Percentiles rank a stretch among this genome's conserved stretches.
Evolutionary conservation across 2,888 invertebrate genomes (phyloP).

Genomic region (Tuta absoluta): DNA sequence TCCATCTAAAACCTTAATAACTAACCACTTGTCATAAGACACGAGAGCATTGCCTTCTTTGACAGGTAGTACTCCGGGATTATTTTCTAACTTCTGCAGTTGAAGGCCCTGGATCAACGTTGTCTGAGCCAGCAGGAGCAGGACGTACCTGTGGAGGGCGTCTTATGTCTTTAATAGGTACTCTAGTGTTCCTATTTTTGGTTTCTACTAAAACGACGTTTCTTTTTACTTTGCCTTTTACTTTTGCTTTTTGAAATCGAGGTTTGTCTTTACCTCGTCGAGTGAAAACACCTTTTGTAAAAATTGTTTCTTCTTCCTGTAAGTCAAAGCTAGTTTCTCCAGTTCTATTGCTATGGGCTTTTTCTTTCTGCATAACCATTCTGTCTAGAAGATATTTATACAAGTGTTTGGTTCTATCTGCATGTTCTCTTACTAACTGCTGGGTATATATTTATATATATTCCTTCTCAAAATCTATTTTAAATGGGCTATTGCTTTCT

Average conservation of each 20-base stretch:
- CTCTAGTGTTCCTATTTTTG: conserved; percentile 20
- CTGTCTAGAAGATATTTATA: conserved; percentile 29
- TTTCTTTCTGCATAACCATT: conserved; percentile 22
- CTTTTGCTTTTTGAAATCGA: too few species aligned
- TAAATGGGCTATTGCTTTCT: conserved; percentile 13
- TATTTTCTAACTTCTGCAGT: too few species aligned
- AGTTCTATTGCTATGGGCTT: conserved; percentile 18
- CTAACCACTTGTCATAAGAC: conserved; percentile 20
- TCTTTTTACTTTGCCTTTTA: conserved; percentile 21
- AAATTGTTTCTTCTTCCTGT: conserved; percentile 26
- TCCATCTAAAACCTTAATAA: conserved; percentile 21
- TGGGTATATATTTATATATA: conserved; percentile 29
- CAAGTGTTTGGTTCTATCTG: conserved; percentile 23
- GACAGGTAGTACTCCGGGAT: conserved; percentile 21
- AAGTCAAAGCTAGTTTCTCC: conserved; percentile 24
- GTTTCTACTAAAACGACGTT: conserved; percentile 28
- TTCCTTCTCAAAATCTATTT: conserved; percentile 14
- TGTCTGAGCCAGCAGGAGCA: conserved; percentile 8
- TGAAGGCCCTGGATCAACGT: conserved; percentile 19
- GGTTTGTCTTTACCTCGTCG: conserved; percentile 29
- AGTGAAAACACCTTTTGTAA: conserved; percentile 27
- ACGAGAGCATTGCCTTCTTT: conserved; percentile 17
- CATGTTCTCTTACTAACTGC: too few species aligned
- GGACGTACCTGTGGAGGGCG: conserved; percentile 24
- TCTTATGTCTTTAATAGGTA: too few species aligned